These are phyloP conservation scores for Aphelinus certus DNA, from an alignment of 1,140 invertebrate genomes.

Conservation along the genomic window DNA sequence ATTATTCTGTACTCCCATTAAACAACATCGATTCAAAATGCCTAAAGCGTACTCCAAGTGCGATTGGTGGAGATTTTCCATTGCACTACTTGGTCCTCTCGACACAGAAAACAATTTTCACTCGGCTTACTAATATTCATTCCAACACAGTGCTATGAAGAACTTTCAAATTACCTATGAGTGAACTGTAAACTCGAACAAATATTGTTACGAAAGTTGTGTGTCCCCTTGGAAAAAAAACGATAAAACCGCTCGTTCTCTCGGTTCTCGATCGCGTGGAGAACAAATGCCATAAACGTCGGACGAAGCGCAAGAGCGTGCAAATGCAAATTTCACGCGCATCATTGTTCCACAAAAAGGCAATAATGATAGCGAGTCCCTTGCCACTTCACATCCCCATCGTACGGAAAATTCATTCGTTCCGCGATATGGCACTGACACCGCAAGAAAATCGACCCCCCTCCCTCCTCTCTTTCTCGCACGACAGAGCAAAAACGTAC, in stretches of 20 bases:
- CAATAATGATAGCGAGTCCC: conserved; percentile 21
- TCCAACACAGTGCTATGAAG: neutral
- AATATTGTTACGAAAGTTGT: neutral
- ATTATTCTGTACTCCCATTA: too few species aligned
- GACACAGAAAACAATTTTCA: neutral
- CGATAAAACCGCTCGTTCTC: neutral
- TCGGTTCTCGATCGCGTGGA: neutral
- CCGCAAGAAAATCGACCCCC: conserved; percentile 12
- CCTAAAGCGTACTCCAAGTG: too few species aligned
- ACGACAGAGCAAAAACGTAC: conserved; percentile 2
- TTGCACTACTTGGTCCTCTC: too few species aligned
- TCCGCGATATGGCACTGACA: neutral
- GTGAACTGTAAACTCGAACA: neutral
- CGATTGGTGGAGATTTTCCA: too few species aligned
- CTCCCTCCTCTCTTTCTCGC: neutral
- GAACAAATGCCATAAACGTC: conserved; percentile 23
- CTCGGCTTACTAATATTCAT: neutral
- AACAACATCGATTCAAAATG: too few species aligned
- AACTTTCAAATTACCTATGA: neutral
- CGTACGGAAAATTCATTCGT: conserved; percentile 30
- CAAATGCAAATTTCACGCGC: conserved; percentile 10
- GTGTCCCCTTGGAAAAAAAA: too few species aligned
- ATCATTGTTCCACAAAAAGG: conserved; percentile 26
- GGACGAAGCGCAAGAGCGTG: neutral
- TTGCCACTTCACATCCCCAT: neutral